Base-by-base conservation (phyloP, 2,797 vertebrate genomes). In the Bufotes viridis region DNA sequence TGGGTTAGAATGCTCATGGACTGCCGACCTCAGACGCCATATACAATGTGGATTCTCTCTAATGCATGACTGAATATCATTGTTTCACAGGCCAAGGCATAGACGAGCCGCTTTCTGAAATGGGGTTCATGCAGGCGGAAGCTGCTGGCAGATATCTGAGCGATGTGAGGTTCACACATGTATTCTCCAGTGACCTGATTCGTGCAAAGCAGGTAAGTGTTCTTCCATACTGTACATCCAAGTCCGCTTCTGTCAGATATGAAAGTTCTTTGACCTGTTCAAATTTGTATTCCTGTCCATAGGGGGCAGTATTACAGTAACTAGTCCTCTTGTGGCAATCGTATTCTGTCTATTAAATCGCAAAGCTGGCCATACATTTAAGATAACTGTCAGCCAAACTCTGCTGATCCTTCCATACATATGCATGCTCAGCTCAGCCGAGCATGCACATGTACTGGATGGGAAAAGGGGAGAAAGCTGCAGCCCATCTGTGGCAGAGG, bases 101-200 rank as follows among this genome's bases (percentile, higher is more conserved):
- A 79, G 96, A 99, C 65, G 94, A 95, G 0, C 93, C 95, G 0
- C 93, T 99, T 42, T 98, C 97, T 17, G 95, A 96, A 42, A 94
- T 90, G 0, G 98, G 98, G 49, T 93, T 96, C 90, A 94, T 92
- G 87, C 97, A 99, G 93, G 96, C 96, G 0, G 93, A 96, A 3
- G 96, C 97, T 76, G 96, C 96, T 61, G 97, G 97, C 0, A 2
- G 70, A 0, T 97, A 97, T 93, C 96, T 99, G 57, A 95, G 91
- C 51, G 92, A 96, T 29, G 94, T 97, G 29, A 92, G 90, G 67
- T 98, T 98, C 89, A 97, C 94, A 51, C 95, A 97, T 0, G 93
- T 95, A 67, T 99, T 98, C 91, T 95, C 95, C 90, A 99, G 98
- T 24, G 96, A 97, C 51, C 95, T 98, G 90, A 93, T 93, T 55